These are phyloP conservation scores for Zosterops pallidus DNA, from an alignment of 2,113 vertebrate genomes.

Conservation along the genomic window DNA sequence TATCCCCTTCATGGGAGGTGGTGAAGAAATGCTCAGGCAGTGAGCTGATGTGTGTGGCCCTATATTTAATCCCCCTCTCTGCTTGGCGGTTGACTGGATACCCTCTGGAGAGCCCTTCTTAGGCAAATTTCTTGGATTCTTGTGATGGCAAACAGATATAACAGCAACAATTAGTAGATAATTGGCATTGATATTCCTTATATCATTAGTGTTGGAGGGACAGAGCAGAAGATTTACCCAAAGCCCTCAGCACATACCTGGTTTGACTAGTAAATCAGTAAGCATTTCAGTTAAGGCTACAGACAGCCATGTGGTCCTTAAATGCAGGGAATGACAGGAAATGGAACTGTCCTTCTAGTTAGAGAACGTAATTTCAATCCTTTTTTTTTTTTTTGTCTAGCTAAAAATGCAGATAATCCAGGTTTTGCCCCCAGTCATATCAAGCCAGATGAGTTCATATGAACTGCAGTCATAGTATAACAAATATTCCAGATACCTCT, in stretches of 20 bases:
- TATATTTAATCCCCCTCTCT: fast-evolving
- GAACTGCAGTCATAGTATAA: background rate
- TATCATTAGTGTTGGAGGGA: background rate
- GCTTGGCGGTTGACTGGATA: fast-evolving
- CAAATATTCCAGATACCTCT: background rate
- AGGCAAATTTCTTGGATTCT: background rate
- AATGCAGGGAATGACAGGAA: background rate
- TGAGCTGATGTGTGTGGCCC: background rate
- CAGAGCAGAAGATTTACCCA: background rate
- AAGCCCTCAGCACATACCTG: background rate
- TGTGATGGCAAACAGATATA: background rate
- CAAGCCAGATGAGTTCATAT: background rate
- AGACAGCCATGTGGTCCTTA: background rate
- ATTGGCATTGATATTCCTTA: background rate
- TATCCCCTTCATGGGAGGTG: background rate
- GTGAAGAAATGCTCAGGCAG: background rate
- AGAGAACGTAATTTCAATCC: background rate
- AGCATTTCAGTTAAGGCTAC: background rate
- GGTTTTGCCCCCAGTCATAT: background rate
- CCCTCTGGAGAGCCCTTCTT: background rate
- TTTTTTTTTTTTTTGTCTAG: background rate
- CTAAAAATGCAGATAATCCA: background rate
- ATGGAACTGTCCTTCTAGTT: background rate
- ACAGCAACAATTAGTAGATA: background rate
- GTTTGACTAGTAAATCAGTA: background rate